These are phyloP conservation scores for Anarrhichthys ocellatus DNA, from an alignment of 2,113 vertebrate genomes.

Conservation along the genomic window DNA sequence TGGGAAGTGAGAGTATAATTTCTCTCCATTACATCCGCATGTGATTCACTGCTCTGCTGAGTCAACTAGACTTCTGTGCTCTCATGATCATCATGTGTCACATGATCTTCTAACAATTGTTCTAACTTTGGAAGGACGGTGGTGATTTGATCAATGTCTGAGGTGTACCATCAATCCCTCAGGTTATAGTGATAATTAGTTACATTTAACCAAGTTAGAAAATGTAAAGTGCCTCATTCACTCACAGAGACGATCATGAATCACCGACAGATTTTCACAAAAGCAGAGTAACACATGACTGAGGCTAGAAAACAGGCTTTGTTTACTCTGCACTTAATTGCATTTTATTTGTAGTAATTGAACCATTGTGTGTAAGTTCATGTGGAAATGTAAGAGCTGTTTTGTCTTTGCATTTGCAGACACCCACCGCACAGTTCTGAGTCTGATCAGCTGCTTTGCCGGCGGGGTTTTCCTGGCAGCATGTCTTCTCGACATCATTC, in stretches of 20 bases:
- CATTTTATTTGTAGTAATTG: neutral
- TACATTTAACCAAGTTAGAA: neutral
- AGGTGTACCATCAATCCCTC: neutral
- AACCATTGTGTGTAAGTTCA: neutral
- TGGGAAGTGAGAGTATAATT: slow-evolving; percentile 64
- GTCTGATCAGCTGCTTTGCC: slow-evolving; percentile 87
- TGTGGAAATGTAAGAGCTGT: neutral
- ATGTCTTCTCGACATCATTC: slow-evolving; percentile 89
- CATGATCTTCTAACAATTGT: neutral
- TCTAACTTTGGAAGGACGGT: neutral
- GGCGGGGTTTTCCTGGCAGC: slow-evolving; percentile 88
- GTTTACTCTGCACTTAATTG: neutral
- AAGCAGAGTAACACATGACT: neutral
- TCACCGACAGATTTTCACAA: neutral
- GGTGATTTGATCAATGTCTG: neutral
- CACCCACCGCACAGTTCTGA: slow-evolving; percentile 74
- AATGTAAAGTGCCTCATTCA: neutral
- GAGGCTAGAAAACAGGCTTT: neutral
- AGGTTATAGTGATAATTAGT: neutral
- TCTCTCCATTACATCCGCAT: neutral
- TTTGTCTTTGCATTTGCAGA: slow-evolving; percentile 62
- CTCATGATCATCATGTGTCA: slow-evolving; percentile 12
- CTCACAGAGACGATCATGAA: neutral
- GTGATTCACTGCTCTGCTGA: neutral
- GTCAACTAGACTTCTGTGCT: neutral